phyloP scores from a whole-genome alignment of 2,797 vertebrate genomes.

The Mus minutoides region DNA sequence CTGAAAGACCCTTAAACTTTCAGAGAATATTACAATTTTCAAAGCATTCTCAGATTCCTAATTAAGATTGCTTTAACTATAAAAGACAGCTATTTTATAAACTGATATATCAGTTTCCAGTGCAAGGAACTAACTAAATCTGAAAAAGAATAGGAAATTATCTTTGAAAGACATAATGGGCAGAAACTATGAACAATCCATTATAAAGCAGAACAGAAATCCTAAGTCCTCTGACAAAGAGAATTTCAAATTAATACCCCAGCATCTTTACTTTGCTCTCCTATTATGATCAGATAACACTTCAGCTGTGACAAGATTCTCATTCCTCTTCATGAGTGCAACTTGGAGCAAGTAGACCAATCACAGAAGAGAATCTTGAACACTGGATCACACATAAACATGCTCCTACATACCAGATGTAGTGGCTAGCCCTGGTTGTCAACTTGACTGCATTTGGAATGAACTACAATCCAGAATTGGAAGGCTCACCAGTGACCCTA shows the following conservation, averaged over 20 bases:
- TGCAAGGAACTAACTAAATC: slow-evolving; percentile 77
- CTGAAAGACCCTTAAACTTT: slow-evolving; percentile 72
- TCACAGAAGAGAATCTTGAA: background rate
- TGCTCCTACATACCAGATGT: slow-evolving; percentile 30
- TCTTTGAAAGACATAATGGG: slow-evolving; percentile 63
- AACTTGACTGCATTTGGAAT: too few relatives aligned
- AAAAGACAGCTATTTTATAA: slow-evolving; percentile 70
- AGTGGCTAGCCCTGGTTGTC: too few relatives aligned
- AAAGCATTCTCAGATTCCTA: slow-evolving; percentile 76
- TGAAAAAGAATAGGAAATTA: slow-evolving; percentile 79
- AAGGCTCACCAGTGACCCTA: too few relatives aligned
- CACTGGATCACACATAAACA: slow-evolving; percentile 18
- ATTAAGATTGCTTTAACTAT: slow-evolving; percentile 79
- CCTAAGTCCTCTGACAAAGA: slow-evolving; percentile 64
- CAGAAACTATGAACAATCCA: slow-evolving; percentile 65
- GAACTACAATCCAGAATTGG: too few relatives aligned
- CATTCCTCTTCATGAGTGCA: slow-evolving; percentile 47
- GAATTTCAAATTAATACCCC: slow-evolving; percentile 69
- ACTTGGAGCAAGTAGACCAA: slow-evolving; percentile 50
- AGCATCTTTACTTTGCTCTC: slow-evolving; percentile 67
- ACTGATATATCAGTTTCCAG: slow-evolving; percentile 73
- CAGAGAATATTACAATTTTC: slow-evolving; percentile 75
- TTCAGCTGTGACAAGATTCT: slow-evolving; percentile 56
- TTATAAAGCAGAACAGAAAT: slow-evolving; percentile 63
- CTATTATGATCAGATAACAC: slow-evolving; percentile 61